phyloP scores from a whole-genome alignment of 2,113 vertebrate species.

The Cyphomyrus plagiostoma region DNA sequence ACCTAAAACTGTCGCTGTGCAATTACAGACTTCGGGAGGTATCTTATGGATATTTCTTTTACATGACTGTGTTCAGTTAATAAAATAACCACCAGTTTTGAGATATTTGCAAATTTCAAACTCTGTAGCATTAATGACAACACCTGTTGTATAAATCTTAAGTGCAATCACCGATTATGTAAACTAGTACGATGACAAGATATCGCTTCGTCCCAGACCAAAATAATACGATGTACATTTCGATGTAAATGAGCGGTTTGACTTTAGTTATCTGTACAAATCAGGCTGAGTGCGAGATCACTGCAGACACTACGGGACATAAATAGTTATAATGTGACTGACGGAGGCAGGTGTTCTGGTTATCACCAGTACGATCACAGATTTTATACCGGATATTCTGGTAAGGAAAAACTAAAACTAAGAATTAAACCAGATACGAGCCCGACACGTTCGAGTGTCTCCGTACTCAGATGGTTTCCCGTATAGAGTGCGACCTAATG shows the following conservation, averaged over 20 bases:
- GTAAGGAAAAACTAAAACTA: not conserved
- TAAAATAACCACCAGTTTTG: not conserved
- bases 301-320: not conserved
- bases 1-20: not conserved
- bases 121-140: not conserved
- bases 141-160: slow-evolving; percentile 18
- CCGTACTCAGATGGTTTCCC: slow-evolving; percentile 1
- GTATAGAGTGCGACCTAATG: slow-evolving; percentile 22
- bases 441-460: not conserved
- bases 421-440: not conserved
- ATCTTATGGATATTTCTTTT: not conserved
- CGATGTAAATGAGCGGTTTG: not conserved
- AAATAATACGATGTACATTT: not conserved
- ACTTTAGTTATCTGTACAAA: not conserved
- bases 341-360: slow-evolving; percentile 39
- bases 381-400: slow-evolving; percentile 16
- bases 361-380: slow-evolving; percentile 39
- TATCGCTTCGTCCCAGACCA: not conserved
- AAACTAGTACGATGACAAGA: not conserved
- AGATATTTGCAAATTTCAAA: not conserved
- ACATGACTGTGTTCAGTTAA: not conserved
- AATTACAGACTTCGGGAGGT: not conserved
- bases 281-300: not conserved
- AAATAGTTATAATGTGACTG: slow-evolving; percentile 29
- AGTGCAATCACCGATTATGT: not conserved